Base-by-base conservation (phyloP, 2,888 invertebrate genomes). In the Allophyes oxyacanthae region DNA sequence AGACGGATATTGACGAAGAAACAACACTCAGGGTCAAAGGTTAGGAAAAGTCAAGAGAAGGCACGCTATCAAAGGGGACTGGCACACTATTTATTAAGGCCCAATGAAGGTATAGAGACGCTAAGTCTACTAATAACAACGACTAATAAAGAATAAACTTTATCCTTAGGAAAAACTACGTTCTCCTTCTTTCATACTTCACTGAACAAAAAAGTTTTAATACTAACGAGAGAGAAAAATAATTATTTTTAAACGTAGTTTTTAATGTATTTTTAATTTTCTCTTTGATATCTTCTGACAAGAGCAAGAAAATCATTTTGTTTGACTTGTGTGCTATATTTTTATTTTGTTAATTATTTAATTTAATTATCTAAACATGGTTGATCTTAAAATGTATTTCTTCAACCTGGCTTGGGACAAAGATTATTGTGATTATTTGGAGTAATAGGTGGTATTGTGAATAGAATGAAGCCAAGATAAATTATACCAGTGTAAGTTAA, bases 341-440 rank as follows among this genome's bases (percentile, higher is more conserved):
- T 25, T 44, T 0, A 28, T 26, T 36, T 15, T 40, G 9, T 42
- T 32, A 6, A 36, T 34, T 1, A 25, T 15, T 0, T 49, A 10
- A 10, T 38, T 46, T 38, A 7, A 34, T 13, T 20, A 13, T 25
- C 9, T 2, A 2, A 49, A 49, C 2, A 65, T 50, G 60, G 1
- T 57, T 34, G 41, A 53, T 32, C 9, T 52, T 14, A 49, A 59
- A 38, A 37, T 42, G 9, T 36, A 42, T 15, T 13, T 53, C 15
- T 26, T 66, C 13, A 26, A 42, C 9, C 26, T 64, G 7, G 44
- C 52, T 14, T 60, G 37, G 45, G 49, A 53, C 6, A 34, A n/a
- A 26, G 53, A 50, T 14, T 53, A 49, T 37, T 64, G 52, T 46
- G 67, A 65, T 42, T 64, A 64, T 45, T 65, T 64, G 28, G 42